phyloP scores from a whole-genome alignment of 2,888 invertebrate species.

The Frankliniella intonsa region DNA sequence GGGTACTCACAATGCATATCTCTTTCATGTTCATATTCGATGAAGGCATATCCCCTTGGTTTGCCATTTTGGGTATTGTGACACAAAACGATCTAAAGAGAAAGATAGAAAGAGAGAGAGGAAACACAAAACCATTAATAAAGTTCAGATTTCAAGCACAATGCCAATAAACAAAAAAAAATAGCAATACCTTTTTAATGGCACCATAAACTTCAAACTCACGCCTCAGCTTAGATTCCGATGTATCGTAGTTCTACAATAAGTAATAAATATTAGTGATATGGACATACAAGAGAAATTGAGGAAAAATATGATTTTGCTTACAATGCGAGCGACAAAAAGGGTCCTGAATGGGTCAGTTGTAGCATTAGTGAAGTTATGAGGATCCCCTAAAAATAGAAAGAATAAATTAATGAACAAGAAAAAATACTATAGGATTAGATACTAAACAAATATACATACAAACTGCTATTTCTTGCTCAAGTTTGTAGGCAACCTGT shows the following conservation, averaged over 20 bases:
- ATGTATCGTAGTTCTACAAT: constrained; percentile 95
- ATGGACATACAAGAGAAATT: too few relatives aligned
- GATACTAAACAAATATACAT: constrained; percentile 41
- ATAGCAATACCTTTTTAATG: constrained; percentile 78
- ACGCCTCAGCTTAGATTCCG: constrained; percentile 92
- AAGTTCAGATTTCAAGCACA: constrained; percentile 30
- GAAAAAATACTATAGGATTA: constrained; percentile 20
- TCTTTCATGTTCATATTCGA: constrained; percentile 97
- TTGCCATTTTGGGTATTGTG: constrained; percentile 83
- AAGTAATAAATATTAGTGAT: constrained; percentile 34
- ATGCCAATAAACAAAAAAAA: constrained; percentile 28
- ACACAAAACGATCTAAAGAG: constrained; percentile 77
- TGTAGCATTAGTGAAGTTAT: constrained; percentile 69
- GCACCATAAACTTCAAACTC: constrained; percentile 98
- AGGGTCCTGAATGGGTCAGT: constrained; percentile 95
- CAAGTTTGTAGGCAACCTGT: constrained; percentile 94
- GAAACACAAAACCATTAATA: not conserved
- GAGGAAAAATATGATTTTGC: constrained; percentile 45
- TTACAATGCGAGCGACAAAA: constrained; percentile 92
- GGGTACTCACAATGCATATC: constrained; percentile 98
- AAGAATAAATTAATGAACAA: constrained; percentile 28
- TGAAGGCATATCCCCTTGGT: constrained; percentile 98
- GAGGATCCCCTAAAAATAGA: constrained; percentile 72
- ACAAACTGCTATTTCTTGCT: constrained; percentile 93
- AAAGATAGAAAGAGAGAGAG: constrained; percentile 37